Percentiles rank a stretch among this genome's conserved stretches.
Evolutionary conservation across 2,888 invertebrate species (phyloP).

Genomic region (Autographa pulchrina): DNA sequence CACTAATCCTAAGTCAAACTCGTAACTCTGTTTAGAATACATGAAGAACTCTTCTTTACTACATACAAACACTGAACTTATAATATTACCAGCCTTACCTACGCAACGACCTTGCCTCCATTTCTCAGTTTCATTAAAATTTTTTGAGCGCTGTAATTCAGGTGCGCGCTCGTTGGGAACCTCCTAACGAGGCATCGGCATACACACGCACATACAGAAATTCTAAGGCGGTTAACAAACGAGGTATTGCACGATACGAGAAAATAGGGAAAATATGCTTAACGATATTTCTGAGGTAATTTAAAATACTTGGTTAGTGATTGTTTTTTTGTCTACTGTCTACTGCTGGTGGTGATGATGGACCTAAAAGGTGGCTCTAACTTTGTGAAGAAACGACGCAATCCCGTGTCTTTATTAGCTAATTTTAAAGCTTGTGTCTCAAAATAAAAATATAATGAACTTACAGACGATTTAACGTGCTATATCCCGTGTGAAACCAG

Average conservation of each 20-base stretch:
- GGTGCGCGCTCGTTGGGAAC: not conserved
- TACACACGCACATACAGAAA: slow-evolving; percentile 4
- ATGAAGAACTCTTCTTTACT: not conserved
- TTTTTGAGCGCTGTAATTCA: slow-evolving; percentile 4
- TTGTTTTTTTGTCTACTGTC: too few relatives aligned
- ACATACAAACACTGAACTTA: not conserved
- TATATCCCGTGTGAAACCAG: not conserved
- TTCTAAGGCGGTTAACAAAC: not conserved
- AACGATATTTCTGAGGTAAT: too few relatives aligned
- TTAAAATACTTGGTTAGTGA: too few relatives aligned
- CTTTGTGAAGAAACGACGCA: too few relatives aligned
- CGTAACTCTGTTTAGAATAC: too few relatives aligned
- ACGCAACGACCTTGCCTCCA: not conserved
- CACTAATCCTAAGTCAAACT: too few relatives aligned
- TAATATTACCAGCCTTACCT: not conserved
- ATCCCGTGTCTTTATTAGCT: too few relatives aligned
- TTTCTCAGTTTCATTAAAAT: not conserved
- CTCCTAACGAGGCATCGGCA: slow-evolving; percentile 4
- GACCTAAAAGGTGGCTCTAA: too few relatives aligned
- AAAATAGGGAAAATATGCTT: not conserved
- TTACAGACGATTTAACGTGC: not conserved
- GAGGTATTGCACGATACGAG: not conserved
- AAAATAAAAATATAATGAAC: too few relatives aligned
- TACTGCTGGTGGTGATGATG: too few relatives aligned
- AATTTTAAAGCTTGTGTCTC: too few relatives aligned